Conservation (phyloP, 2,797 vertebrate genomes). For the Leontocebus nigricollis region DNA sequence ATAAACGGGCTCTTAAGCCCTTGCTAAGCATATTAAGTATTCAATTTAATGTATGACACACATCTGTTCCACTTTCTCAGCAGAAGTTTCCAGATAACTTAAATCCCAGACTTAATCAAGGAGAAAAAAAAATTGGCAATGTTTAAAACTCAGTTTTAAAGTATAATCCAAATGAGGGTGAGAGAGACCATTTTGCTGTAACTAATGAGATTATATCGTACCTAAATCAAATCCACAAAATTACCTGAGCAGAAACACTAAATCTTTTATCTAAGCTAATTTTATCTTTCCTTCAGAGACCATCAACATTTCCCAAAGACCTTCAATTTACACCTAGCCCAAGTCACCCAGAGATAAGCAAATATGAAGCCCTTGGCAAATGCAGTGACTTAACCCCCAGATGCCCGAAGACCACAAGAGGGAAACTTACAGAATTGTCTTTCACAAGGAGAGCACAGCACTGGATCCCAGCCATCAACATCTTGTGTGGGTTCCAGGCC, state of each 20-base stretch:
- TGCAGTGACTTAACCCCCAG: fast-evolving
- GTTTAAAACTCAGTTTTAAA: constrained; percentile 58
- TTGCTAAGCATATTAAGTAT: constrained; percentile 50
- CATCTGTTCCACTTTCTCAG: constrained; percentile 64
- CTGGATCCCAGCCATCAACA: constrained; percentile 92
- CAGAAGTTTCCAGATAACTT: constrained; percentile 69
- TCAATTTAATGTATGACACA: constrained; percentile 61
- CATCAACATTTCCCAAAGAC: not conserved
- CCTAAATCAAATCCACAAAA: constrained; percentile 52
- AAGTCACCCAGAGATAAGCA: not conserved
- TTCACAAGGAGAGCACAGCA: constrained; percentile 91
- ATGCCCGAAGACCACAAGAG: not conserved
- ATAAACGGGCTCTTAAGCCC: not conserved
- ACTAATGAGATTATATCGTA: constrained; percentile 57
- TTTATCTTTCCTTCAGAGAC: not conserved
- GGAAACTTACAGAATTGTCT: constrained; percentile 87
- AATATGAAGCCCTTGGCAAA: not conserved
- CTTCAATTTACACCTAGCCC: not conserved
- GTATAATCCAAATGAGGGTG: constrained; percentile 46
- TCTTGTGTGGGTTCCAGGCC: constrained; percentile 93
- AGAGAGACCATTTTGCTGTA: constrained; percentile 10
- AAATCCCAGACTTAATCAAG: constrained; percentile 57
- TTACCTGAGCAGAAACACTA: constrained; percentile 53
- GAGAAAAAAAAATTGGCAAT: constrained; percentile 1
- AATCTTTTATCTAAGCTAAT: not conserved